Base-by-base conservation (phyloP, 2,797 vertebrate genomes). In the Champsocephalus esox region DNA sequence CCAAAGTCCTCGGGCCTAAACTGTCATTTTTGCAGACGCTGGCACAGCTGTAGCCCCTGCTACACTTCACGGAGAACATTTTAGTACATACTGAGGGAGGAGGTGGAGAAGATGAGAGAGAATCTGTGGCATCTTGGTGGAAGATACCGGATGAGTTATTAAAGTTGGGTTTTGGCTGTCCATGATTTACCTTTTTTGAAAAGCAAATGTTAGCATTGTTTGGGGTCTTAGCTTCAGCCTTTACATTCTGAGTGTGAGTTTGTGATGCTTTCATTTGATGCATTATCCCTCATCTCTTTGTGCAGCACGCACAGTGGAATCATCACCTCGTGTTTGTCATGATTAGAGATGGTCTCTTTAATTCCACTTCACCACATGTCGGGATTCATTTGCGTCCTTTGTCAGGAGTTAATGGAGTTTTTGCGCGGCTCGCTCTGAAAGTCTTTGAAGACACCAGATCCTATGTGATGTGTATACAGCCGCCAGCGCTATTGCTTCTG, bases 381-480 rank as follows among this genome's bases (percentile, higher is more conserved):
- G 96, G 95, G 96, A 98, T 98, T 98, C 97, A 98, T 99, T 99
- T 99, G 97, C 97, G 97, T 98, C 98, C 96, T 98, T 98, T 98
- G 97, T 98, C 97, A 97, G 97, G 97, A 99, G 97, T 98, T 99
- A 99, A 99, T 99, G 97, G 97, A 98, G 97, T 98, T 94, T 92
- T 92, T 92, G 82, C 96, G 95, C 95, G 95, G 96, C 96, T 97
- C 94, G 94, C 96, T 97, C 96, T 96, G 96, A 98, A 95, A 98
- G 97, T 98, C 97, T 98, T 98, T 97, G 98, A 99, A 98, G 97
- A 98, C 97, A 96, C 95, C 95, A 96, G 96, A 97, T 96, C 97
- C 96, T 97, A 98, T 97, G 96, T 96, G 96, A 97, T 98, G 97
- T 97, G 97, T 96, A 96, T 96, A 97, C 97, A 98, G 97, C 97